Percentiles rank a stretch among this genome's conserved stretches.
Conservation (phyloP, 2,797 vertebrate species). For the Schizopygopsis pylzovi region DNA sequence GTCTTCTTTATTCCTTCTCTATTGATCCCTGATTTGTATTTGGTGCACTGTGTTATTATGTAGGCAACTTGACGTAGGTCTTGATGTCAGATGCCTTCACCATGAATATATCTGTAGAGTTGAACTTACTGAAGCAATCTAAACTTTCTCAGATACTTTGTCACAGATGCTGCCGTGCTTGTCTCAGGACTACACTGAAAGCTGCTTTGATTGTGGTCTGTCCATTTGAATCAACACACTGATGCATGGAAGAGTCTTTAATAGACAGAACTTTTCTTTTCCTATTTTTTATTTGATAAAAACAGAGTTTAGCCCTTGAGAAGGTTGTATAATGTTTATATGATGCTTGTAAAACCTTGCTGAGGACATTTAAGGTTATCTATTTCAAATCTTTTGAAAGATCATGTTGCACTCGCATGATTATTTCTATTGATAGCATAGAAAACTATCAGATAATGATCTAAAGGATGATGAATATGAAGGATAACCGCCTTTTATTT, state of each 20-base stretch:
- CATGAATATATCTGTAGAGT: constrained; percentile 8
- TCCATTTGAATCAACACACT: constrained; percentile 51
- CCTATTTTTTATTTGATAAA: background rate
- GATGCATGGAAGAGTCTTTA: constrained; percentile 39
- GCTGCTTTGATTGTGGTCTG: constrained; percentile 54
- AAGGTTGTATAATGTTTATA: constrained; percentile 45
- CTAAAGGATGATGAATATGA: constrained; percentile 8
- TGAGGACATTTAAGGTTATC: constrained; percentile 10
- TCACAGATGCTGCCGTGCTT: constrained; percentile 63
- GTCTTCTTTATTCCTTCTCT: constrained; percentile 21
- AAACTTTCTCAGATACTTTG: constrained; percentile 40
- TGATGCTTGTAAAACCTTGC: constrained; percentile 33
- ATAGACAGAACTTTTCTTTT: constrained; percentile 7
- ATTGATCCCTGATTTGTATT: background rate
- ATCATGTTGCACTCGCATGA: background rate
- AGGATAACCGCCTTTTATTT: constrained; percentile 6
- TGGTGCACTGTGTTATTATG: background rate
- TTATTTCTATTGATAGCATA: background rate
- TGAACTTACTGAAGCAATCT: constrained; percentile 52
- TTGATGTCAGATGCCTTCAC: constrained; percentile 25
- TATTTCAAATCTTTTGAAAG: constrained; percentile 10
- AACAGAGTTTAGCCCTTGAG: constrained; percentile 24
- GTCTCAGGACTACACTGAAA: constrained; percentile 63
- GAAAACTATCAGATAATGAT: background rate
- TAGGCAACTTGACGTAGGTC: background rate